Percentiles rank a stretch among this genome's conserved stretches.
phyloP scores from a whole-genome alignment of 2,888 invertebrate species.

The Crocallis elinguaria region DNA sequence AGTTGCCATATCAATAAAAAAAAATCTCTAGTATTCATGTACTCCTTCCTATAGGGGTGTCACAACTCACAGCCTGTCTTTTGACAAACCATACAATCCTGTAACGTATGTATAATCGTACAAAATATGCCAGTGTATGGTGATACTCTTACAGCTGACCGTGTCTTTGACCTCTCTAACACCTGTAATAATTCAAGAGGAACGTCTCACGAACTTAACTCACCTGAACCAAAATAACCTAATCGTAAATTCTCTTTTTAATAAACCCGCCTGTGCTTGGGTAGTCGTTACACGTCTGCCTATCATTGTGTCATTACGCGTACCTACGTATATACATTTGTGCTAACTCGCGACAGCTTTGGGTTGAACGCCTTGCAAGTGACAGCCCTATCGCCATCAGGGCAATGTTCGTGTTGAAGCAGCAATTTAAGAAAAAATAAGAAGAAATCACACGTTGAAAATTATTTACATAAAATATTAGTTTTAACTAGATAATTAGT shows the following conservation, averaged over 20 bases:
- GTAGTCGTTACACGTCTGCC: background rate
- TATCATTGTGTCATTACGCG: too few relatives aligned
- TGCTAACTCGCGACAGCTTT: background rate
- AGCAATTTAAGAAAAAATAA: background rate
- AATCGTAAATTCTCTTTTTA: slow-evolving; percentile 6
- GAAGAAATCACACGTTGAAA: background rate
- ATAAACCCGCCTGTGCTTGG: slow-evolving; percentile 1
- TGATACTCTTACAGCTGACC: background rate
- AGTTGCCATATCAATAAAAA: too few relatives aligned
- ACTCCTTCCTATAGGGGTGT: too few relatives aligned
- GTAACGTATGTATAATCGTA: too few relatives aligned
- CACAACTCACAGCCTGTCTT: too few relatives aligned
- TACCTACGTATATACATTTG: too few relatives aligned
- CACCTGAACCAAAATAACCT: background rate
- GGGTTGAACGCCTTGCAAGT: background rate
- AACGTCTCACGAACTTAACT: background rate
- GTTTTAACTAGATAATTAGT: too few relatives aligned
- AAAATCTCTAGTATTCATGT: too few relatives aligned
- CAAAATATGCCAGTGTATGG: too few relatives aligned
- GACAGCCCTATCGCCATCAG: background rate
- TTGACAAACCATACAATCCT: too few relatives aligned
- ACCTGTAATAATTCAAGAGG: background rate
- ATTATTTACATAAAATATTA: background rate
- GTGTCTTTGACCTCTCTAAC: background rate
- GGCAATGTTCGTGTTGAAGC: background rate